Evolutionary conservation across 2,113 vertebrate genomes (phyloP).

Genomic region (Brachionichthys hirsutus): DNA sequence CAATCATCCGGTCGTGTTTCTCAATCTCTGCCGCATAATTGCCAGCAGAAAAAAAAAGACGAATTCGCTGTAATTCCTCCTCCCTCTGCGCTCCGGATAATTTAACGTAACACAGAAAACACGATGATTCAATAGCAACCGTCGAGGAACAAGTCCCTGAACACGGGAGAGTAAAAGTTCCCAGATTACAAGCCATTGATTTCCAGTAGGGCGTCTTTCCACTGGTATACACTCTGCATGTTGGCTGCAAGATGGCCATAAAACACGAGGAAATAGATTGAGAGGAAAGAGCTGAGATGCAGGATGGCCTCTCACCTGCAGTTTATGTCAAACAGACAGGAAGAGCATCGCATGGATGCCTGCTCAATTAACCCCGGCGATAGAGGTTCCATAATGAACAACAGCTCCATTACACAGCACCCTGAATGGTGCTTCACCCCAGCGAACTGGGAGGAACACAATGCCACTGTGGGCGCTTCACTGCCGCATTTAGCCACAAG

Average conservation of each 20-base stretch:
- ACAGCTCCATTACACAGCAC: conserved; percentile 78
- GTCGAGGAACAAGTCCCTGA: conserved; percentile 42
- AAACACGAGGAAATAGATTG: conserved; percentile 73
- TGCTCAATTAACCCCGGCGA: conserved; percentile 84
- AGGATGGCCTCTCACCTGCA: conserved; percentile 79
- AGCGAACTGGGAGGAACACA: conserved; percentile 60
- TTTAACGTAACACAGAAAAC: conserved; percentile 49
- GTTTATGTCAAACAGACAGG: conserved; percentile 78
- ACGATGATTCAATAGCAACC: conserved; percentile 56
- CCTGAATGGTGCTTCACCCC: conserved; percentile 74
- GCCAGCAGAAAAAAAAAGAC: conserved; percentile 30
- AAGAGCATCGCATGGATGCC: conserved; percentile 81
- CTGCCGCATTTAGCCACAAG: conserved; percentile 28
- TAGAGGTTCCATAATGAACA: conserved; percentile 82
- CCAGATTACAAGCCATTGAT: conserved; percentile 74
- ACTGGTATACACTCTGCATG: conserved; percentile 64
- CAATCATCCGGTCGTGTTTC: conserved; percentile 25
- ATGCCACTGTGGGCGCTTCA: conserved; percentile 41
- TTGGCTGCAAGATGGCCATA: conserved; percentile 63
- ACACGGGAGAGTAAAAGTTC: conserved; percentile 47
- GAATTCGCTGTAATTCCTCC: conserved; percentile 21
- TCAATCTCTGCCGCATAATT: conserved; percentile 22
- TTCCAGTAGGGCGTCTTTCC: conserved; percentile 68
- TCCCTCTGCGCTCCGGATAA: conserved; percentile 42
- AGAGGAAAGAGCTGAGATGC: conserved; percentile 62